These are phyloP conservation scores for Baronia brevicornis DNA, from an alignment of 2,888 invertebrate genomes.

Conservation along the genomic window DNA sequence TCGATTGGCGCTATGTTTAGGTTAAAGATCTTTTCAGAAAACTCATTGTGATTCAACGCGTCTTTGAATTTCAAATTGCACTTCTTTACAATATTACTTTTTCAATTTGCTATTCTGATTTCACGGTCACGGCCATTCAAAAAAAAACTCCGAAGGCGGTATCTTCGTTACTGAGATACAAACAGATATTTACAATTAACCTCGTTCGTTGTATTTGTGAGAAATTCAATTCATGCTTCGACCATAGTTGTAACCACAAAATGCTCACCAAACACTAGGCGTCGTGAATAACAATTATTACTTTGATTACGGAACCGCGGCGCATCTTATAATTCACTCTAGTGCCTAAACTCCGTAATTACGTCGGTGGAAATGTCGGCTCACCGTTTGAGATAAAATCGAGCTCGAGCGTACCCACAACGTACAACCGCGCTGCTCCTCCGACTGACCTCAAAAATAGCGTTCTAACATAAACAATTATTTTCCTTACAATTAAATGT, in stretches of 20 bases:
- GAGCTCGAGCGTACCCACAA: conserved; percentile 28
- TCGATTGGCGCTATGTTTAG: too few relatives aligned
- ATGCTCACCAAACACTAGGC: conserved; percentile 46
- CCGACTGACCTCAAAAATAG: conserved; percentile 43
- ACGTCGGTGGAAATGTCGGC: conserved; percentile 66
- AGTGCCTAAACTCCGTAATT: conserved; percentile 71
- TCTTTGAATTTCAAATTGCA: too few relatives aligned
- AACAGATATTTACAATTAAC: conserved; percentile 24
- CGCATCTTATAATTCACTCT: conserved; percentile 71
- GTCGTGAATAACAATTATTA: conserved; percentile 65
- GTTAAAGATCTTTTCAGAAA: too few relatives aligned
- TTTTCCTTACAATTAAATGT: conserved; percentile 91
- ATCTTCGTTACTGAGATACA: too few relatives aligned
- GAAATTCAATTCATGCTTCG: conserved; percentile 54
- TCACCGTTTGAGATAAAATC: conserved; percentile 72
- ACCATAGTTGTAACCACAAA: conserved; percentile 37
- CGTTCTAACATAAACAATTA: conserved; percentile 61
- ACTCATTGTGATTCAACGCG: too few relatives aligned
- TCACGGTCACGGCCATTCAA: too few relatives aligned
- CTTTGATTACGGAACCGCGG: conserved; percentile 57
- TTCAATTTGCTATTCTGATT: too few relatives aligned
- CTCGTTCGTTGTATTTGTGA: conserved; percentile 31
- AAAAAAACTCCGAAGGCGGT: too few relatives aligned
- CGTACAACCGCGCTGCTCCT: conserved; percentile 25
- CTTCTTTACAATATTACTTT: too few relatives aligned